A percentile compares a stretch with the other conserved stretches of the same genome.
phyloP scores from a whole-genome alignment of 2,888 invertebrate species.

The Campaea margaritaria region DNA sequence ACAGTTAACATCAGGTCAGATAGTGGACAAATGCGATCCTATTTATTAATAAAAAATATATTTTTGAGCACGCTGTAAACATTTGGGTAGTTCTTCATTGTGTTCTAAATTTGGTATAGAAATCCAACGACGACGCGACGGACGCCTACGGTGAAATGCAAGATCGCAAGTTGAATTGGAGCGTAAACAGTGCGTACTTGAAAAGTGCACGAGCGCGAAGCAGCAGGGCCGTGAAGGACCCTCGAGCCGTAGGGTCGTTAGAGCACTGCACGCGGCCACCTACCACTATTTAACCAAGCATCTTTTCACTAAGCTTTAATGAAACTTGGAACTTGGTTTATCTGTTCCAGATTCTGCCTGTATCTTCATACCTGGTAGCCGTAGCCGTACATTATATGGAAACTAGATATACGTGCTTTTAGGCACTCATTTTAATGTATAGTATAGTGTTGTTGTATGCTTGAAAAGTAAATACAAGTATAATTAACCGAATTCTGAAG shows the following conservation, averaged over 20 bases:
- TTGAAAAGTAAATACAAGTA: no score
- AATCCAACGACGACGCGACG: constrained; percentile 42
- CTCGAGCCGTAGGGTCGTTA: constrained; percentile 70
- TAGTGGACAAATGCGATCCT: no score
- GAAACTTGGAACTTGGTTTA: constrained; percentile 46
- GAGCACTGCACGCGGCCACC: constrained; percentile 52
- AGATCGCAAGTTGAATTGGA: constrained; percentile 65
- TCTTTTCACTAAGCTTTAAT: constrained; percentile 59
- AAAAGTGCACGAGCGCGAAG: constrained; percentile 76
- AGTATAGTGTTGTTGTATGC: no score
- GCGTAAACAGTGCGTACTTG: constrained; percentile 79
- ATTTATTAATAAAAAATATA: no score
- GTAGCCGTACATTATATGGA: no score
- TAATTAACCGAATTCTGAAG: no score
- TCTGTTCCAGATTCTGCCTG: constrained; percentile 1
- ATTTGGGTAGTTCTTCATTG: no score
- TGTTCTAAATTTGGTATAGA: constrained; percentile 43
- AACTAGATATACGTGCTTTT: no score
- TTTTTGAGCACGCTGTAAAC: no score
- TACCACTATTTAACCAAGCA: constrained; percentile 64
- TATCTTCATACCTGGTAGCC: neutral
- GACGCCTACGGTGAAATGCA: constrained; percentile 57
- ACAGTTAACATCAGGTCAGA: no score
- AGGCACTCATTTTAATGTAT: no score
- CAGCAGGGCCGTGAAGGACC: constrained; percentile 64